Conservation (phyloP, 2,888 invertebrate genomes). For the Tillus elongatus region DNA sequence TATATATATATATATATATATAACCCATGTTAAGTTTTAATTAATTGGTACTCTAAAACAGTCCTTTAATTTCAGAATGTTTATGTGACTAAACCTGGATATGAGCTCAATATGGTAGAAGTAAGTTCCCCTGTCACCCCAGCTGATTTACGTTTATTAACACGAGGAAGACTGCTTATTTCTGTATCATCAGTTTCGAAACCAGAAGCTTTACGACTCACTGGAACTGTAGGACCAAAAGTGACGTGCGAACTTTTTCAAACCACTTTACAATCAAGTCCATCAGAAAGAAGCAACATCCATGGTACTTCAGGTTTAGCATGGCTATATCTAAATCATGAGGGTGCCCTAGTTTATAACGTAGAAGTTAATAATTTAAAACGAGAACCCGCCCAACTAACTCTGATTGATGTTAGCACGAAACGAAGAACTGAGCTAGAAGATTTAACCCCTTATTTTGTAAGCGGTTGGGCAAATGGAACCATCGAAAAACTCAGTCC, state of each 20-base stretch:
- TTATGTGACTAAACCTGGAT: slow-evolving; percentile 61
- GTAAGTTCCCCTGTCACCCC: slow-evolving; percentile 68
- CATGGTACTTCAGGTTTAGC: slow-evolving; percentile 57
- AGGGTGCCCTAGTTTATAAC: slow-evolving; percentile 69
- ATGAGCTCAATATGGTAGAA: slow-evolving; percentile 69
- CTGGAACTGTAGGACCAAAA: slow-evolving; percentile 62
- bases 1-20: too few species aligned
- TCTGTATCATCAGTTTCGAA: slow-evolving; percentile 61
- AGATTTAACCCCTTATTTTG: slow-evolving; percentile 53
- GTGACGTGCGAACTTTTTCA: slow-evolving; percentile 76
- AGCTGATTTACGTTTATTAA: slow-evolving; percentile 64
- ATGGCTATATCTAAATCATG: slow-evolving; percentile 68
- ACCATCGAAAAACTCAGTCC: slow-evolving; percentile 69
- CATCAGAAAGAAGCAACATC: slow-evolving; percentile 27
- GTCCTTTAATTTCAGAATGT: slow-evolving; percentile 44
- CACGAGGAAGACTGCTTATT: slow-evolving; percentile 65
- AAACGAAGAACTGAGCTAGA: slow-evolving; percentile 63
- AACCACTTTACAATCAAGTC: slow-evolving; percentile 52
- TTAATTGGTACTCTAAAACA: background rate
- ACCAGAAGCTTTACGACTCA: slow-evolving; percentile 54
- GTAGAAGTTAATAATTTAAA: slow-evolving; percentile 61
- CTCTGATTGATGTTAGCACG: slow-evolving; percentile 58
- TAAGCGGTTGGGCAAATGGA: slow-evolving; percentile 55
- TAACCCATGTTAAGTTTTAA: too few species aligned
- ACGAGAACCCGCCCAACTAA: slow-evolving; percentile 51